A percentile compares a stretch with the other conserved stretches of the same genome.
Evolutionary conservation across 2,113 vertebrate species (phyloP).

Genomic region (Anhinga rufa): DNA sequence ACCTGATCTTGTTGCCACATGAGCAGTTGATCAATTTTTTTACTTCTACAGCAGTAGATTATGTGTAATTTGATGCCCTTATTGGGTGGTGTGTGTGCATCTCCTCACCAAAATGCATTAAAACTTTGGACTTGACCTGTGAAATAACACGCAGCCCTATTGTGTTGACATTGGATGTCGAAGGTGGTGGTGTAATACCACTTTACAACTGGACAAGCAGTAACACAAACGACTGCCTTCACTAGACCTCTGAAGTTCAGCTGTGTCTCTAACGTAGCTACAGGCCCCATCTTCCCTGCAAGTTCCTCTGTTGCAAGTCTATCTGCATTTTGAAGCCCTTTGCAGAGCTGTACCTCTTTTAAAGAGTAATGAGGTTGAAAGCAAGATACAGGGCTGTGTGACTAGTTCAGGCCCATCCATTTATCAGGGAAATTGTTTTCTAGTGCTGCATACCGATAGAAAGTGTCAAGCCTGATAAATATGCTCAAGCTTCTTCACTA

Average conservation of each 20-base stretch:
- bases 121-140: not conserved
- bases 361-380: conserved; percentile 15
- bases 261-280: fast-evolving
- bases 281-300: not conserved
- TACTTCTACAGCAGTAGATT: not conserved
- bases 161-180: not conserved
- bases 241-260: not conserved
- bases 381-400: not conserved
- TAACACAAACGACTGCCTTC: too few relatives aligned
- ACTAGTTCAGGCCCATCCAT: not conserved
- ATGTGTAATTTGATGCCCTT: not conserved
- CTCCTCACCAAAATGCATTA: not conserved
- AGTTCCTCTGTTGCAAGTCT: not conserved
- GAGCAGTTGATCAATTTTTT: not conserved
- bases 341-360: not conserved
- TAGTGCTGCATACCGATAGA: not conserved
- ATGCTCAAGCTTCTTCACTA: not conserved
- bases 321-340: not conserved
- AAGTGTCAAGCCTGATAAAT: conserved; percentile 45
- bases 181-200: not conserved
- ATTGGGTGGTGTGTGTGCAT: not conserved
- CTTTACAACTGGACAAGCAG: not conserved
- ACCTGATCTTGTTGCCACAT: not conserved
- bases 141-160: fast-evolving
- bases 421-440: conserved; percentile 44